Base-by-base conservation (phyloP, 2,113 vertebrate species). In the Scartelaos histophorus region DNA sequence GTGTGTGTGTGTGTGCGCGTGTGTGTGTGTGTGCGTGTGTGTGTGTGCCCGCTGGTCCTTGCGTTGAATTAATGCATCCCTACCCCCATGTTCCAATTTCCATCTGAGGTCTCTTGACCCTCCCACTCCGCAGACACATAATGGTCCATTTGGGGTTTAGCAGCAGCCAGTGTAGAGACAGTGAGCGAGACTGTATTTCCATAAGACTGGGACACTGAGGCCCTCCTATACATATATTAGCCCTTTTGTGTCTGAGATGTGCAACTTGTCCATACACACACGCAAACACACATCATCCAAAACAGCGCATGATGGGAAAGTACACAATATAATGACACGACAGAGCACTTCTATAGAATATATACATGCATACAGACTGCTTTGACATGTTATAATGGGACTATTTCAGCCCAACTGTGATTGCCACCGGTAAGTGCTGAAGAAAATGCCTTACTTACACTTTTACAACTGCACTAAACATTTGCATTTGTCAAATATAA, bases 141-240 rank as follows among this genome's bases (percentile, higher is more conserved):
- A 92, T 89, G 83, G 86, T 92, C 82, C 84, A 89, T 90, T 91
- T 89, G 90, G 88, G 88, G 84, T 82, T 88, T 87, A 82, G 86
- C 83, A 87, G 86, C 84, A 88, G 79, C 66, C 70, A 82, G 74
- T 76, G 75, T 3, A 67, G 82, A 74, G 85, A 85, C 85, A 83
- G 74, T 76, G 86, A 77, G 87, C 79, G 56, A 75, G 85, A 85
- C 84, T 78, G 49, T 80, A 91, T 92, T 91, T 91, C 91, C 91
- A 91, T 92, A 92, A 85, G 89, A 89, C 76, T 86, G 87, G 85
- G 90, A 90, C 90, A 88, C 70, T 62, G 83, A 84, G 87, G 84
- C 83, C 86, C 80, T 89, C 74, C 88, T 81, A 88, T 91, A 90
- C 89, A 92, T 92, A 91, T 84, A 90, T 91, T 91, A 91, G 62